Evolutionary conservation across 2,797 vertebrate species (phyloP), one percentile per base, ranked within the genome.

Genomic region (Pseudomugil gertrudae): DNA sequence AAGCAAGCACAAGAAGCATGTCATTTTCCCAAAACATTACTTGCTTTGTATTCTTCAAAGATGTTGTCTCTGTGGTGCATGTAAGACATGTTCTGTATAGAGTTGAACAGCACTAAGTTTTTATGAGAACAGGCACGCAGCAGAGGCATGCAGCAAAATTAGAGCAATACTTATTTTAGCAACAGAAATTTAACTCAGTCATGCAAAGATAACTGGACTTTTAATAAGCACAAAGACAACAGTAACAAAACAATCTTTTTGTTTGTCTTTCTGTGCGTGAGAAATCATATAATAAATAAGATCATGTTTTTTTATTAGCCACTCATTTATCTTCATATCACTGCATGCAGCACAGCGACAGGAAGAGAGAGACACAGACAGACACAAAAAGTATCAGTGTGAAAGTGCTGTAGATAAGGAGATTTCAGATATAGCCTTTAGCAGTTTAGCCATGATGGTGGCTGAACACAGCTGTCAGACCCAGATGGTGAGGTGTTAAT

Each of bases 401-500:
- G 73, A 76, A 83, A 82, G 83, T 54, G 40, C 52, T 75, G 65
- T 9, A 83, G 85, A 89, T 83, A 81, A 84, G 24, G 66, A 77
- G 75, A 84, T 87, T 87, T 87, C 66, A 84, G 83, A 88, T 82
- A 78, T 82, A 77, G 88, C 88, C 82, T 74, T 87, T 87, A 89
- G 89, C 89, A 80, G 79, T 84, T 76, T 62, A 84, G 79, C 82
- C 84, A 87, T 82, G 78, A 85, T 83, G 83, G 83, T 86, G 85
- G 84, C 81, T 87, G 89, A 89, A 91, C 86, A 87, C 91, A 92
- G 91, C 90, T 90, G 91, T 89, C 87, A 89, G 79, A 87, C 84
- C 85, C 89, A 90, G 91, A 92, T 92, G 90, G 87, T 77, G 87
- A 86, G 88, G 87, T 84, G 87, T 88, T 93, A 92, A 92, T 92